Conservation (phyloP, 1,140 invertebrate genomes). For the Meteorus sp. region DNA sequence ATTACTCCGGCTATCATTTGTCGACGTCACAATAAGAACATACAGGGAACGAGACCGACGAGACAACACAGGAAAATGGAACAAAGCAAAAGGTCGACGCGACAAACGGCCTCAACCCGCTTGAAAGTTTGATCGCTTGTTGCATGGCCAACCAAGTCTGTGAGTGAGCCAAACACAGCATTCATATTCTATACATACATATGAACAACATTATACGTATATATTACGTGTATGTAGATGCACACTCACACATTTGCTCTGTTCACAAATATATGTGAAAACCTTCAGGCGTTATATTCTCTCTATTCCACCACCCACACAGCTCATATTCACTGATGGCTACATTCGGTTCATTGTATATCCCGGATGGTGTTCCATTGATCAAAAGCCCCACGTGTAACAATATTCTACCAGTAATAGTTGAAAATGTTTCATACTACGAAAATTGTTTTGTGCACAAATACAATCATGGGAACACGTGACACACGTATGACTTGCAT, state of each 20-base stretch:
- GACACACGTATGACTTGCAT: slow-evolving; percentile 25
- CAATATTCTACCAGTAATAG: slow-evolving; percentile 19
- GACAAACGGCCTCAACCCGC: not conserved
- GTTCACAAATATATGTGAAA: too few relatives aligned
- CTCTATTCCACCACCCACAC: not conserved
- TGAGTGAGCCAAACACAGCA: not conserved
- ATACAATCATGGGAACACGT: not conserved
- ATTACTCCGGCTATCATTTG: too few relatives aligned
- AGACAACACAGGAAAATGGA: not conserved
- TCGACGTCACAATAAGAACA: not conserved
- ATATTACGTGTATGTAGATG: not conserved
- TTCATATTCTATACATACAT: not conserved
- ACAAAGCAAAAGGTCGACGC: not conserved
- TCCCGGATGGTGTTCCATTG: slow-evolving; percentile 8
- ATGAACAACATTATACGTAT: not conserved
- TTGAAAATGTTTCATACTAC: not conserved
- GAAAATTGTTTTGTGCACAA: too few relatives aligned
- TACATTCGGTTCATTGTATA: slow-evolving; percentile 18
- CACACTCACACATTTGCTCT: not conserved
- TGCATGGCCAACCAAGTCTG: not conserved
- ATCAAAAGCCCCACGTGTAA: slow-evolving; percentile 25
- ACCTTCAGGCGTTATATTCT: not conserved
- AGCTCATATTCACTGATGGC: slow-evolving; percentile 1
- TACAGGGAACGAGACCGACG: not conserved
- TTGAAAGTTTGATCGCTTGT: slow-evolving; percentile 23